These are phyloP conservation scores for Anthrax anthrax DNA, from an alignment of 2,888 invertebrate genomes.

Conservation along the genomic window DNA sequence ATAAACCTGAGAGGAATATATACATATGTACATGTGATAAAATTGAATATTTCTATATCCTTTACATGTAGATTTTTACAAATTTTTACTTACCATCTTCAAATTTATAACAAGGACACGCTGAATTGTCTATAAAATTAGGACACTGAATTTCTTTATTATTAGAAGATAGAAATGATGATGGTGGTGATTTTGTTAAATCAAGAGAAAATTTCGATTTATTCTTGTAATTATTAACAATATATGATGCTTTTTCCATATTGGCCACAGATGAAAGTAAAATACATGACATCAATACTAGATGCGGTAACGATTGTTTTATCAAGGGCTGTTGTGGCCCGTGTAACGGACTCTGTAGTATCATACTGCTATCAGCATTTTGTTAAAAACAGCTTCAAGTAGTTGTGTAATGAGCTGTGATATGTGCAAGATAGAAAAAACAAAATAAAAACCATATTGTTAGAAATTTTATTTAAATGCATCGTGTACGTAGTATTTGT, in stretches of 20 bases:
- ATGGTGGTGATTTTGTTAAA: constrained; percentile 5
- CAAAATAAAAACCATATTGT: too few relatives aligned
- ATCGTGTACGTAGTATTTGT: too few relatives aligned
- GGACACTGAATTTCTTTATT: constrained; percentile 46
- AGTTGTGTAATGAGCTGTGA: too few relatives aligned
- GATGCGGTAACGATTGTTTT: constrained; percentile 5
- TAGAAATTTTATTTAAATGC: too few relatives aligned
- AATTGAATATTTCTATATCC: too few relatives aligned
- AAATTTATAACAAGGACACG: constrained; percentile 84
- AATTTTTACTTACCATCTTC: constrained; percentile 60
- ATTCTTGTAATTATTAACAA: constrained; percentile 10
- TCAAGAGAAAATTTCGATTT: constrained; percentile 4
- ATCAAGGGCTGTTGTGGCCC: constrained; percentile 3
- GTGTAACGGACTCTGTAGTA: constrained; percentile 2
- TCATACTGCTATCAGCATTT: constrained; percentile 8
- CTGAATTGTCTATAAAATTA: constrained; percentile 58
- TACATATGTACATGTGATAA: too few relatives aligned
- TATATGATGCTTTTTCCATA: constrained; percentile 16
- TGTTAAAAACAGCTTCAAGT: constrained; percentile 5
- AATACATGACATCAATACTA: constrained; percentile 14
- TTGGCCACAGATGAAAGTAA: constrained; percentile 19
- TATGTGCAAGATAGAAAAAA: too few relatives aligned
- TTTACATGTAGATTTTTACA: too few relatives aligned
- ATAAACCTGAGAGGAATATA: constrained; percentile 45
- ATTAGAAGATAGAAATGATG: constrained; percentile 8